These are phyloP conservation scores for Megalurothrips usitatus DNA, from an alignment of 2,888 invertebrate species.

Conservation along the genomic window DNA sequence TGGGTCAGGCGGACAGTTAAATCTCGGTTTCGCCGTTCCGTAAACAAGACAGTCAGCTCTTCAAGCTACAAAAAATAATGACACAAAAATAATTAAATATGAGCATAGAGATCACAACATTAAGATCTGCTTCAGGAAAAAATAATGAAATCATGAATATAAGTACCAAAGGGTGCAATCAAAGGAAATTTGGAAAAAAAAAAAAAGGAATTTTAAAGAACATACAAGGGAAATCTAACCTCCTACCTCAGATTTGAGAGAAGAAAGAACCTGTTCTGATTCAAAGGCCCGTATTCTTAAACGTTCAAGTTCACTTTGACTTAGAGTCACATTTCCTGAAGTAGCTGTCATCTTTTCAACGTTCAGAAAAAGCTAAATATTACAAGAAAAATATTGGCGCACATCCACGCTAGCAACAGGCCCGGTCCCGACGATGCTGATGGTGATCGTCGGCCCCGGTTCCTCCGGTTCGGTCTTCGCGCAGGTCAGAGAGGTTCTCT, in stretches of 20 bases:
- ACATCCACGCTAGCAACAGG: too few species aligned
- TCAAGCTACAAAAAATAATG: background rate
- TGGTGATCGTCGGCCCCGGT: too few species aligned
- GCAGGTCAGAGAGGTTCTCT: too few species aligned
- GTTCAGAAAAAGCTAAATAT: too few species aligned
- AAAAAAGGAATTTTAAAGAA: background rate
- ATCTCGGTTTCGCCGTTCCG: background rate
- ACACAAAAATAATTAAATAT: background rate
- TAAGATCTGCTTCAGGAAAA: background rate
- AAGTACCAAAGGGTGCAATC: background rate
- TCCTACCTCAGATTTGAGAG: slow-evolving; percentile 1
- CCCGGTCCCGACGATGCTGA: too few species aligned
- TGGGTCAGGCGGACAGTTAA: background rate
- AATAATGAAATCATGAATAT: background rate
- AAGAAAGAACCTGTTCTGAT: slow-evolving; percentile 5
- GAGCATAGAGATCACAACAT: background rate
- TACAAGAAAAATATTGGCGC: too few species aligned
- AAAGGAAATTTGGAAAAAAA: background rate
- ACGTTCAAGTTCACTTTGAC: background rate
- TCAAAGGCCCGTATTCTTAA: background rate
- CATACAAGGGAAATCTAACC: background rate
- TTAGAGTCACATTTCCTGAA: background rate
- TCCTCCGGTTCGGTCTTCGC: too few species aligned
- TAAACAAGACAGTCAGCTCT: background rate
- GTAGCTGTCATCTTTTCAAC: background rate